A percentile compares a stretch with the other conserved stretches of the same genome.
Evolutionary conservation across 2,113 vertebrate genomes (phyloP).

Genomic region (Nyctibius bracteatus): DNA sequence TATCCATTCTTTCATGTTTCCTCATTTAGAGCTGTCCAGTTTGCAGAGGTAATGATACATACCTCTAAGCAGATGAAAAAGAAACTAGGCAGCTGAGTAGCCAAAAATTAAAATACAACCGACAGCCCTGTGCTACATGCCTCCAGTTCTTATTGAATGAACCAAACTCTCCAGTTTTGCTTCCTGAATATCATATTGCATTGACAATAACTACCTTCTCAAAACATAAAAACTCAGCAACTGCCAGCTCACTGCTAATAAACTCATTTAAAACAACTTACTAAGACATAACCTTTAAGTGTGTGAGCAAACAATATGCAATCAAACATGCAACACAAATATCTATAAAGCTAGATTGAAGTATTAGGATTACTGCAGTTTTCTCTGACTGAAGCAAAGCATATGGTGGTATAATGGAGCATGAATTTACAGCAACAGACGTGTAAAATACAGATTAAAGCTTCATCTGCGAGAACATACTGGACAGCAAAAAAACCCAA

Average conservation of each 20-base stretch:
- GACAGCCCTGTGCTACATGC: neutral
- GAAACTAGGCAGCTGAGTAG: neutral
- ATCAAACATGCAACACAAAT: neutral
- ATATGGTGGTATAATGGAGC: constrained; percentile 63
- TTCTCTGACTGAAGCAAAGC: neutral
- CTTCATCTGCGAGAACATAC: constrained; percentile 61
- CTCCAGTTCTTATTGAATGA: neutral
- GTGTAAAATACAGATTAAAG: constrained; percentile 57
- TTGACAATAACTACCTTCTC: neutral
- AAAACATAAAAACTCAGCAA: neutral
- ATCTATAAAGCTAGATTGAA: neutral
- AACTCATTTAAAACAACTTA: constrained; percentile 1
- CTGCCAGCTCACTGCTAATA: neutral
- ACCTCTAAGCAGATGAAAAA: neutral
- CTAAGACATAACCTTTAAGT: constrained; percentile 15
- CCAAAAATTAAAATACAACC: neutral
- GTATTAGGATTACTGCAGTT: neutral
- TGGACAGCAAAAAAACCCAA: neutral
- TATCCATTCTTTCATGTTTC: neutral
- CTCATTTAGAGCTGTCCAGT: neutral
- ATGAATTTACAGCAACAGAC: constrained; percentile 64
- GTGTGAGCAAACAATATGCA: neutral
- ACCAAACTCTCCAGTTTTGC: neutral
- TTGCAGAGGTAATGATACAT: neutral
- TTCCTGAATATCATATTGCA: neutral